Base-by-base conservation (phyloP, 1,140 invertebrate species). In the Caenorhabditis tropicalis region DNA sequence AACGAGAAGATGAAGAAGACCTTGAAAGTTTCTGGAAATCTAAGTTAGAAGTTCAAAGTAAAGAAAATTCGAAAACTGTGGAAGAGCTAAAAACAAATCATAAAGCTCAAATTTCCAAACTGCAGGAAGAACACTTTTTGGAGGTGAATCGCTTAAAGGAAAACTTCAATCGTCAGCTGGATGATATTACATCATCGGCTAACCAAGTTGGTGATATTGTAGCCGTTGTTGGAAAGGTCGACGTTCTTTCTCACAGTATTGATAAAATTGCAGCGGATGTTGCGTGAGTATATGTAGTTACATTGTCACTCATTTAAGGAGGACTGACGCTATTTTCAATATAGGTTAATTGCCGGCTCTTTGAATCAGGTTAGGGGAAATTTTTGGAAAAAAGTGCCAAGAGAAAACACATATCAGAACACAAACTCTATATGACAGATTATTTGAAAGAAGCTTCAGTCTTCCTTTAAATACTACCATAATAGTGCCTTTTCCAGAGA, bases 1-100 rank as follows among this genome's bases (percentile, higher is more conserved):
- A 85, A 39, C 29, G 79, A 43, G 58, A 81, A 29, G 83, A 85
- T 39, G 83, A 85, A 49, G 83, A 85, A 48, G 83, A 65, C 21
- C 21, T 85, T 21, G 79, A 81, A n/a, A 60, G 46, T 5, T 33
- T 56, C 2, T 85, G 83, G 83, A 85, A 85, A 43, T 19, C 48
- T 0, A 80, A 79, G 19, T 24, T 85, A 5, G 48, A 53, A 5
- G 39, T 29, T 19, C 49, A 58, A 21, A 16, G n/a, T 6, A 39
- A 19, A 19, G 81, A 58, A 5, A 7, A 21, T 5, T 2, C 15
- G 4, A 80, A 85, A 31, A 46, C 51, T 5, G 9, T 80, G 51
- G 58, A 70, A n/a, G 74, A 46, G 9, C 16, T 65, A 10, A 58
- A 31, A 65, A 36, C 24, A 24, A 33, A 49, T 9, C 29, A 80